phyloP scores from a whole-genome alignment of 2,797 vertebrate species.

The Lates japonicus region DNA sequence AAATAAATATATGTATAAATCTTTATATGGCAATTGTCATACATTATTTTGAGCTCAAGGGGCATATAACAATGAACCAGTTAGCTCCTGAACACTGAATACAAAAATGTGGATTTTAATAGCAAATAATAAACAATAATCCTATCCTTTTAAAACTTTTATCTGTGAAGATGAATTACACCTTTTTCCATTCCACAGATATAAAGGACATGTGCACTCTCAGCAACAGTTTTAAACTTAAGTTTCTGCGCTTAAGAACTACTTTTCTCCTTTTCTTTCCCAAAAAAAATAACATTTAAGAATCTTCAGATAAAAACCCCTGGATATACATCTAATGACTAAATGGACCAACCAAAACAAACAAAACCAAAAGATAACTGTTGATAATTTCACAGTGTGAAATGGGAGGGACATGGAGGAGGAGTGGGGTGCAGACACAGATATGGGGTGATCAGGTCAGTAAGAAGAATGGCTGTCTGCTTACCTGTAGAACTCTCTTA shows the following conservation, averaged over 20 bases:
- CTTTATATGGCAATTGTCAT: conserved; percentile 56
- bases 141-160: conserved; percentile 29
- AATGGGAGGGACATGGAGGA: conserved; percentile 64
- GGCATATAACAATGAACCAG: conserved; percentile 69
- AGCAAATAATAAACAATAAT: conserved; percentile 60
- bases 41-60: conserved; percentile 69
- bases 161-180: conserved; percentile 58
- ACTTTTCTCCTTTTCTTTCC: conserved; percentile 52
- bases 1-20: conserved; percentile 35
- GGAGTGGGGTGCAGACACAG: conserved; percentile 66
- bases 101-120: conserved; percentile 61
- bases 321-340: conserved; percentile 78
- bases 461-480: conserved; percentile 73
- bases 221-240: conserved; percentile 56
- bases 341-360: conserved; percentile 78
- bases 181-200: conserved; percentile 40
- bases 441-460: conserved; percentile 53
- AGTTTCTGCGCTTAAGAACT: conserved; percentile 39
- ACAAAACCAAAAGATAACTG: conserved; percentile 71
- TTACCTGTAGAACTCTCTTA: conserved; percentile 99
- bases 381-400: too few species aligned
- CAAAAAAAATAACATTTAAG: conserved; percentile 44
- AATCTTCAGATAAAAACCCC: conserved; percentile 60
- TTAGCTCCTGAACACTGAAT: conserved; percentile 70
- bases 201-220: conserved; percentile 74